A percentile compares a stretch with the other conserved stretches of the same genome.
phyloP scores from a whole-genome alignment of 1,140 invertebrate species.

The Bombus ignitus region DNA sequence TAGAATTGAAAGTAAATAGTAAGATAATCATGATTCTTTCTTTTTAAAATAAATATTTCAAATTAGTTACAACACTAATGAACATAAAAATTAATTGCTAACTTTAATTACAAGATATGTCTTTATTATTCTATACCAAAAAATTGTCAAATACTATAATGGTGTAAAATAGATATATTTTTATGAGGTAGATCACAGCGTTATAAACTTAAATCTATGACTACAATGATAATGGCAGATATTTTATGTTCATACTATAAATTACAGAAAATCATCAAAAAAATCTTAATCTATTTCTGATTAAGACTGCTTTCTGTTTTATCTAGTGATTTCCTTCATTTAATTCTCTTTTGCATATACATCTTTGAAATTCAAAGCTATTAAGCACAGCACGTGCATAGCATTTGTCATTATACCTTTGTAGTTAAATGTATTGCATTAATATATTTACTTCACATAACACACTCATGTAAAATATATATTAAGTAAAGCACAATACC shows the following conservation, averaged over 20 bases:
- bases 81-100: constrained; percentile 3
- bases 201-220: constrained; percentile 47
- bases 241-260: constrained; percentile 69
- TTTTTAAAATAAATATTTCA: background rate
- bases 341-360: constrained; percentile 20
- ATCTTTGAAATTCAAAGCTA: constrained; percentile 18
- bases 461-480: constrained; percentile 48
- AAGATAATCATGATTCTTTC: constrained; percentile 20
- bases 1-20: constrained; percentile 19
- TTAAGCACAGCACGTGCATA: constrained; percentile 33
- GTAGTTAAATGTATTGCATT: constrained; percentile 50
- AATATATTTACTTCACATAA: constrained; percentile 61
- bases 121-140: constrained; percentile 32
- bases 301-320: background rate
- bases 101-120: background rate
- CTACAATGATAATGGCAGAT: constrained; percentile 69
- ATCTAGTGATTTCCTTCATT: background rate
- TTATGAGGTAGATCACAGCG: constrained; percentile 38
- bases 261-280: background rate
- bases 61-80: background rate
- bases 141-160: constrained; percentile 25
- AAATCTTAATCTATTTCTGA: background rate
- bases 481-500: constrained; percentile 65
- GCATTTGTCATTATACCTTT: constrained; percentile 31
- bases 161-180: constrained; percentile 50